Conservation (phyloP, 2,888 invertebrate species). For the Drosophila mayaguana region DNA sequence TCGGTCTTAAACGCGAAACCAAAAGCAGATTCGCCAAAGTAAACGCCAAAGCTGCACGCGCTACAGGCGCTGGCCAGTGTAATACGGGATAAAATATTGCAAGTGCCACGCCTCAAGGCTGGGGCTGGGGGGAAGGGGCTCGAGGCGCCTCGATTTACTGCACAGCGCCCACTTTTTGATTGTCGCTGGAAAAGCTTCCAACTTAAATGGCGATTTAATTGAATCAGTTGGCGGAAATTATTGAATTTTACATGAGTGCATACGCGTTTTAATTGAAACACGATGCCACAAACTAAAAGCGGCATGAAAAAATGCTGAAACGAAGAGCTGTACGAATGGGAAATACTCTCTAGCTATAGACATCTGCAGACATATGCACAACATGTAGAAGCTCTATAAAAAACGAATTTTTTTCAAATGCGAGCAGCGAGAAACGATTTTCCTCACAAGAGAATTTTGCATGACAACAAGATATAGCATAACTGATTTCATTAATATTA, state of each 20-base stretch:
- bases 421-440: no score
- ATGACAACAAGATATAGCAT: no score
- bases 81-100: neutral
- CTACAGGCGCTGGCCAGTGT: neutral
- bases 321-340: neutral
- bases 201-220: slow-evolving; percentile 64
- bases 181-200: slow-evolving; percentile 18
- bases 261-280: slow-evolving; percentile 66
- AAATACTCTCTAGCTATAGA: neutral
- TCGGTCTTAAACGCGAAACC: slow-evolving; percentile 6
- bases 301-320: neutral
- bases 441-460: no score
- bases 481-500: no score
- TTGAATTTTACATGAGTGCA: slow-evolving; percentile 75
- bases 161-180: neutral
- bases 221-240: slow-evolving; percentile 66
- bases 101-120: slow-evolving; percentile 3
- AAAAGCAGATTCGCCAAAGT: slow-evolving; percentile 8
- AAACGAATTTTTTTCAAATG: no score
- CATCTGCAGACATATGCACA: no score
- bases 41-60: slow-evolving; percentile 1
- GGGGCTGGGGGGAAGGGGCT: neutral
- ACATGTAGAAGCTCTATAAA: no score
- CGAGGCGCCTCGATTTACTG: neutral
- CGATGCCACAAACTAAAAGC: slow-evolving; percentile 10